These are phyloP conservation scores for Homarus gammarus DNA, from an alignment of 2,888 invertebrate species.

Conservation along the genomic window DNA sequence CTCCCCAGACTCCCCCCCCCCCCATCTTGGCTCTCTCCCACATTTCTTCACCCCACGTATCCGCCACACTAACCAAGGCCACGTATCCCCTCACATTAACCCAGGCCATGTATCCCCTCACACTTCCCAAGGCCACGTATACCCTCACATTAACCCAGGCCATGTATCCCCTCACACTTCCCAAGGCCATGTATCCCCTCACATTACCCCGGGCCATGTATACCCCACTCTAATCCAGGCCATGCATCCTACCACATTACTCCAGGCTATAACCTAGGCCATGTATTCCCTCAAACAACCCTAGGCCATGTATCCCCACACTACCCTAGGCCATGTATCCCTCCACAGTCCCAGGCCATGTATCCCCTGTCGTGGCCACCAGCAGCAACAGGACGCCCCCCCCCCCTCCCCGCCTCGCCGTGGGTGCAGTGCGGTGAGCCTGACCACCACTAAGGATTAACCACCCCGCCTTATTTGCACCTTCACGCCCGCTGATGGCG, in stretches of 20 bases:
- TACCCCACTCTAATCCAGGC: too few relatives aligned
- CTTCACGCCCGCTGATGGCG: constrained; percentile 60
- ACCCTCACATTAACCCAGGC: too few relatives aligned
- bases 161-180: too few relatives aligned
- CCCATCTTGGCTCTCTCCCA: background rate
- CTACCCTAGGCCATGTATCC: background rate
- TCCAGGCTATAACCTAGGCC: too few relatives aligned
- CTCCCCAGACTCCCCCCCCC: background rate
- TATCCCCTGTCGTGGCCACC: background rate
- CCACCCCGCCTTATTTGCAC: constrained; percentile 65
- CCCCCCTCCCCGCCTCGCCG: background rate
- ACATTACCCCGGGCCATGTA: too few relatives aligned
- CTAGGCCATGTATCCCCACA: background rate
- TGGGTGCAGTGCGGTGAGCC: constrained; percentile 20
- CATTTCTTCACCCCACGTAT: background rate
- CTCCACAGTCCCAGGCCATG: background rate
- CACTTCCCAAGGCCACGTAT: background rate
- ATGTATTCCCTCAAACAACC: too few relatives aligned
- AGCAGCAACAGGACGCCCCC: background rate
- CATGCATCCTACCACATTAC: too few relatives aligned
- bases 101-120: background rate
- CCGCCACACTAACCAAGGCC: background rate
- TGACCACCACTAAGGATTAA: constrained; percentile 58
- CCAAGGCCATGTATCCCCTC: too few relatives aligned
- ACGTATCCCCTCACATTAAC: background rate